Conservation (phyloP, 2,797 vertebrate genomes). For the Acridotheres tristis region DNA sequence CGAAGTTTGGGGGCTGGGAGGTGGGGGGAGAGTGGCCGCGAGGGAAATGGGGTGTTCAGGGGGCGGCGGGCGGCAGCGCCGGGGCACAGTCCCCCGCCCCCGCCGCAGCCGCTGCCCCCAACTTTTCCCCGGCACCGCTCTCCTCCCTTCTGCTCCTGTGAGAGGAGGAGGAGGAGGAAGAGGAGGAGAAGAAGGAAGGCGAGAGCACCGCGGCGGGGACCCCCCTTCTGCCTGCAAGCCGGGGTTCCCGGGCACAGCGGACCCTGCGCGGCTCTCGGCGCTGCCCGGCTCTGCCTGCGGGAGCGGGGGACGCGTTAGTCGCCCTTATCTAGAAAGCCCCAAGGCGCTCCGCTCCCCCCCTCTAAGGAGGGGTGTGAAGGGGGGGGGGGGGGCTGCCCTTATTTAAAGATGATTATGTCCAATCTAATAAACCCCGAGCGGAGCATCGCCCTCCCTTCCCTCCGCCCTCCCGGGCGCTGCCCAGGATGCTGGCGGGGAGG, state of each 20-base stretch:
- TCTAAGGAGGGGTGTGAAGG: constrained; percentile 24
- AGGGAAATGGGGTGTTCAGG: background rate
- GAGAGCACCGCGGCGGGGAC: constrained; percentile 20
- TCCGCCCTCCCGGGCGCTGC: constrained; percentile 66
- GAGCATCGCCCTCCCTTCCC: constrained; percentile 73
- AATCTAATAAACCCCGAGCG: constrained; percentile 73
- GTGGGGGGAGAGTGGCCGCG: background rate
- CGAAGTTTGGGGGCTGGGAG: background rate
- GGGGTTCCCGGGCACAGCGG: constrained; percentile 8
- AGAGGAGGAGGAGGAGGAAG: constrained; percentile 16
- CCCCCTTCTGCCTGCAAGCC: constrained; percentile 24
- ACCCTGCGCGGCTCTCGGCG: background rate
- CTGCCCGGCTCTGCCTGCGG: constrained; percentile 36
- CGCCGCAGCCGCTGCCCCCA: constrained; percentile 42
- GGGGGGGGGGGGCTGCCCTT: constrained; percentile 38
- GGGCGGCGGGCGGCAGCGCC: background rate
- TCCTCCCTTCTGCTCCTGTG: constrained; percentile 42
- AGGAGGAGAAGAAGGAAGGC: constrained; percentile 21
- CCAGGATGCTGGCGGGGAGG: constrained; percentile 34
- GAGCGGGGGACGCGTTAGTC: constrained; percentile 47
- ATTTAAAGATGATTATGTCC: constrained; percentile 76
- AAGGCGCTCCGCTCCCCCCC: constrained; percentile 48
- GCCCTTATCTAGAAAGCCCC: constrained; percentile 64
- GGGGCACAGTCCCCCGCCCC: constrained; percentile 26
- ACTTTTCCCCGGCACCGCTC: constrained; percentile 50